phyloP scores from a whole-genome alignment of 2,888 invertebrate species.

The Myopa tessellatipennis region DNA sequence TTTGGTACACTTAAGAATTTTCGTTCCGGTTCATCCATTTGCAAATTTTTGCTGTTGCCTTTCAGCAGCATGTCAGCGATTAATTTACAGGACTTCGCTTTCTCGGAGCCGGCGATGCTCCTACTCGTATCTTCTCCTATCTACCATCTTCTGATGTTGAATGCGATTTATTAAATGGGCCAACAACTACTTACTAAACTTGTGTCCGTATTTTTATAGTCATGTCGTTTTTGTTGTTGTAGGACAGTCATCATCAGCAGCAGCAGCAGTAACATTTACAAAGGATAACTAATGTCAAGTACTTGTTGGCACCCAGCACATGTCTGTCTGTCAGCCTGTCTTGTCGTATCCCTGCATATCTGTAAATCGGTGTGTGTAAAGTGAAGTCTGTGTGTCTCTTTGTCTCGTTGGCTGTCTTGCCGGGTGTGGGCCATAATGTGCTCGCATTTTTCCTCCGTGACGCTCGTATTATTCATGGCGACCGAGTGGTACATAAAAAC shows the following conservation, averaged over 20 bases:
- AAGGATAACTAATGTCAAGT: conserved; percentile 33
- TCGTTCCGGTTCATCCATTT: not conserved
- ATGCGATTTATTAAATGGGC: not conserved
- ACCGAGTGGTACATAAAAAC: conserved; percentile 2
- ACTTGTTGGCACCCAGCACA: conserved; percentile 28
- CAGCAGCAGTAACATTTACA: conserved; percentile 3
- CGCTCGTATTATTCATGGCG: conserved; percentile 29
- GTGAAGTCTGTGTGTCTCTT: not conserved
- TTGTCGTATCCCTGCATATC: not conserved
- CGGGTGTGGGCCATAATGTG: conserved; percentile 21
- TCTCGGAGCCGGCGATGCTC: not conserved
- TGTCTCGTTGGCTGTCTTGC: not conserved
- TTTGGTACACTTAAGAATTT: not conserved
- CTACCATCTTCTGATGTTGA: not conserved
- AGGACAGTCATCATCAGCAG: not conserved
- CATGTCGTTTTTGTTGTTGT: not conserved
- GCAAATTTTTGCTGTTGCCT: not conserved
- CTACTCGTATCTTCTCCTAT: too few species aligned
- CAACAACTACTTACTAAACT: not conserved
- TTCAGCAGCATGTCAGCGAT: not conserved
- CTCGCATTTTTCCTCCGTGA: conserved; percentile 24
- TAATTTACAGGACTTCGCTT: not conserved
- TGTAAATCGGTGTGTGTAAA: conserved; percentile 1
- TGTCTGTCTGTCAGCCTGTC: conserved; percentile 1
- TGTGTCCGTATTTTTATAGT: not conserved